Percentiles rank a stretch among this genome's conserved stretches.
phyloP scores from a whole-genome alignment of 37 sponge, comb jelly and placozoan genomes.

The Aphrocallistes beatrix region DNA sequence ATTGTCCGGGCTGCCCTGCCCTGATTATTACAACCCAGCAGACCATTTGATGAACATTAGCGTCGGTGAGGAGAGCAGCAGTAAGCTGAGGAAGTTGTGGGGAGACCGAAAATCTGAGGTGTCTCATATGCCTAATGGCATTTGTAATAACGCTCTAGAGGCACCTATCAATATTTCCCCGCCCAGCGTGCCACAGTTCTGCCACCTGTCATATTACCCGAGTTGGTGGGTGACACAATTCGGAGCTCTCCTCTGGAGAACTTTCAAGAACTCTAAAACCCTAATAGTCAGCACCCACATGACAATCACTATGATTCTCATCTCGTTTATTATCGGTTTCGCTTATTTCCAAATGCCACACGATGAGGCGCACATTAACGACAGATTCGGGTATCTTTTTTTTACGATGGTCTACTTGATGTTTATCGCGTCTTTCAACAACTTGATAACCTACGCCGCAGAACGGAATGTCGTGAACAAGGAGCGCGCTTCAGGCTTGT shows the following conservation, averaged over 20 bases:
- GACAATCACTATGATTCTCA: not conserved
- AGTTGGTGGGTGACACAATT: not conserved
- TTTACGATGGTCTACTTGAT: not conserved
- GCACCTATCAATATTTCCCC: not conserved
- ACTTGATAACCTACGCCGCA: constrained; percentile 26
- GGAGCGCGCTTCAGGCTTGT: constrained; percentile 48
- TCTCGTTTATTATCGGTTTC: constrained; percentile 26
- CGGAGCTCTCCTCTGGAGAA: not conserved
- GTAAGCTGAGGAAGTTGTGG: not conserved
- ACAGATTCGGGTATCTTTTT: constrained; percentile 19
- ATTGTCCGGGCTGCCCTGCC: constrained; percentile 42
- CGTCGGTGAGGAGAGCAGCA: not conserved
- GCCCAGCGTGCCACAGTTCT: not conserved
- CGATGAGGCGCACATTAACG: constrained; percentile 34
- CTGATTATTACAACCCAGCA: constrained; percentile 69
- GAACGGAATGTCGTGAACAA: constrained; percentile 36
- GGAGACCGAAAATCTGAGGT: not conserved
- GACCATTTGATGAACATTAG: constrained; percentile 28
- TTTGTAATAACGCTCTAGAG: not conserved
- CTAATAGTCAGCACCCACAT: not conserved
- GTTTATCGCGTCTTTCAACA: not conserved
- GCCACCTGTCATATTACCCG: not conserved
- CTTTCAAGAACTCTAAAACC: not conserved
- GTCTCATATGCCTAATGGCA: not conserved
- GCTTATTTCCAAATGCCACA: constrained; percentile 57